phyloP scores from a whole-genome alignment of 2,113 vertebrate genomes.

The Onychorhynchus coronatus region DNA sequence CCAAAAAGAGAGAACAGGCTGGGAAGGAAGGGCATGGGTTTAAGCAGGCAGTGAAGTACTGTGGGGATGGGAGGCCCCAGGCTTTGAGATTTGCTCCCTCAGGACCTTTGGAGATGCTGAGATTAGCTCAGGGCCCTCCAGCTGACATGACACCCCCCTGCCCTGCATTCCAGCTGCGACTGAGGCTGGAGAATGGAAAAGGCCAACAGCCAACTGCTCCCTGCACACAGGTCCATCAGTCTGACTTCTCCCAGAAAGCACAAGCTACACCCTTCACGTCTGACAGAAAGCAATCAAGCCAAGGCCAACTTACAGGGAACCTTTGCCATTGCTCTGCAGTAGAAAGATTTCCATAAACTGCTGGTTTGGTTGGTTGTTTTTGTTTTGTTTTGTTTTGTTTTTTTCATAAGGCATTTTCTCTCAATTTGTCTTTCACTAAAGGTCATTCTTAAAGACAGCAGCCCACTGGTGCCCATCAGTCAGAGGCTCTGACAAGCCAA shows the following conservation, averaged over 20 bases:
- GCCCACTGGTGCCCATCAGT: conserved; percentile 12
- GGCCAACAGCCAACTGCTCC: background rate
- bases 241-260: background rate
- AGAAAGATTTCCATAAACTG: conserved; percentile 18
- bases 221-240: background rate
- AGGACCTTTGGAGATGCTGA: background rate
- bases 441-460: conserved; percentile 24
- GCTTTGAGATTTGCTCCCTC: background rate
- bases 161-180: background rate
- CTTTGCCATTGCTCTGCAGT: background rate
- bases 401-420: background rate
- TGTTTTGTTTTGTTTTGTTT: too few relatives aligned
- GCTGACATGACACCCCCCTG: background rate
- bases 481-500: conserved; percentile 36
- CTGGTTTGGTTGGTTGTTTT: background rate
- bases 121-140: background rate
- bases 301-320: background rate
- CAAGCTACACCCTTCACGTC: background rate
- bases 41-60: background rate
- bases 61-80: background rate
- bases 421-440: conserved; percentile 31
- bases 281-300: conserved; percentile 38
- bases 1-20: background rate
- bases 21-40: background rate
- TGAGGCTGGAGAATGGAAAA: background rate